Base-by-base conservation (phyloP, 2,797 vertebrate genomes). In the Cyclura pinguis region DNA sequence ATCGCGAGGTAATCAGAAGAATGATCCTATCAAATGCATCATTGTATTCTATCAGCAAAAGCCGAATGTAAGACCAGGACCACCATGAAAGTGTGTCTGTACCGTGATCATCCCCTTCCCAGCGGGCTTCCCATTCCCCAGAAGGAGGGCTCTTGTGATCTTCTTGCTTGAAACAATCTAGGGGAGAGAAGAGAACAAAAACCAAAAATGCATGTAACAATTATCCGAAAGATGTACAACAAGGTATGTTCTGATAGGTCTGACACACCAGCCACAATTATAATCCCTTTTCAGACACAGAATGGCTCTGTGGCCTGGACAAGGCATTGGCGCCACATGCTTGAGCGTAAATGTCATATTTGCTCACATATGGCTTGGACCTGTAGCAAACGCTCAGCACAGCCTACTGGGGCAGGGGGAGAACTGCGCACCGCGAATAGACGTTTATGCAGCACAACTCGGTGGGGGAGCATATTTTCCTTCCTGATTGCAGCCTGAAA, bases 131-230 rank as follows among this genome's bases (percentile, higher is more conserved):
- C 98, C 98, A 77, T 99, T 99, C 95, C 98, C 98, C 94, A 99
- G 93, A 59, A 98, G 96, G 90, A 99, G 97, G 6, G 98, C 98
- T 93, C 98, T 96, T 80, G 98, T 98, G 88, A 99, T 98, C 97
- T 99, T 99, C 97, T 99, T 99, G 97, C 99, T 99, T 95, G 99
- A 99, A 95, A 99, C 99, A 2, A 99, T 99, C 99, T 99, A 85
- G 82, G 38, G 16, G 88, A 89, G 12, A 27, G 57, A 83, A 89
- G 83, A 4, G 87, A 89, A 95, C 80, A 92, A 18, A 90, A 62
- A 86, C 93, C 4, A 88, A 85, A 93, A 22, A 38, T 52, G 14
- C 32, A 32, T 32, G 90, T 69, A 24, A 42, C 12, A 2, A 9
- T 69, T 50, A 52, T 27, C 6, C 0, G 42, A 59, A 35, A 3